Evolutionary conservation across 2,113 vertebrate genomes (phyloP), one percentile per base, ranked within the genome.

Genomic region (Sapajus apella): DNA sequence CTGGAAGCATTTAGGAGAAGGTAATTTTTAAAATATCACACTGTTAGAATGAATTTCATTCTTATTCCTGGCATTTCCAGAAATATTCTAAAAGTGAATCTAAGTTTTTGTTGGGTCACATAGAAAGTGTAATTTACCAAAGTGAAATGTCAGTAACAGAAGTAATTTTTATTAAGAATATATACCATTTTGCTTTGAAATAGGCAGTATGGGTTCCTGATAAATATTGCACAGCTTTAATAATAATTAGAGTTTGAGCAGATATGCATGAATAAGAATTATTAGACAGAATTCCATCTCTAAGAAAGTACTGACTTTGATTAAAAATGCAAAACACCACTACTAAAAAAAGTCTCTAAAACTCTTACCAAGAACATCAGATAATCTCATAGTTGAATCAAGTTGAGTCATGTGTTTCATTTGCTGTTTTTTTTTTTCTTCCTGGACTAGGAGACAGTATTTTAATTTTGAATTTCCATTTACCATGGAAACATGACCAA

Each of bases 1-100:
- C 98, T 99, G 98, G 99, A 99, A 98, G 99, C 99, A 97, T 99
- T 99, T 97, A 98, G 99, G 85, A 99, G 99, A 98, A 99, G 99
- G 99, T 99, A 98, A 98, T 93, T 94, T 95, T 96, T 81, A 68
- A 17, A 47, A 40, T 47, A 56, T 3, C 30, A 37, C 14, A 61
- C 32, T 86, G 23, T 92, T 68, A 70, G n/a, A 92, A 61, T 95
- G 21, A 94, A 84, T 93, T 85, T 94, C 43, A 94, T 93, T 87
- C 55, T 75, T 50, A 90, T 86, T 96, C n/a, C 64, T 91, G 21
- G 75, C 32, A 79, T 95, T 35, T 97, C 80, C 64, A 77, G 52
- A 91, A 93, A 8, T 95, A 83, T 72, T 96, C n/a, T 47, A 92
- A 79, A 90, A 85, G 80, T 91, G 58, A 86, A 85, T 91, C 32